Evolutionary conservation across 2,113 vertebrate species (phyloP), one percentile per base, ranked within the genome.

Genomic region (Vimba vimba): DNA sequence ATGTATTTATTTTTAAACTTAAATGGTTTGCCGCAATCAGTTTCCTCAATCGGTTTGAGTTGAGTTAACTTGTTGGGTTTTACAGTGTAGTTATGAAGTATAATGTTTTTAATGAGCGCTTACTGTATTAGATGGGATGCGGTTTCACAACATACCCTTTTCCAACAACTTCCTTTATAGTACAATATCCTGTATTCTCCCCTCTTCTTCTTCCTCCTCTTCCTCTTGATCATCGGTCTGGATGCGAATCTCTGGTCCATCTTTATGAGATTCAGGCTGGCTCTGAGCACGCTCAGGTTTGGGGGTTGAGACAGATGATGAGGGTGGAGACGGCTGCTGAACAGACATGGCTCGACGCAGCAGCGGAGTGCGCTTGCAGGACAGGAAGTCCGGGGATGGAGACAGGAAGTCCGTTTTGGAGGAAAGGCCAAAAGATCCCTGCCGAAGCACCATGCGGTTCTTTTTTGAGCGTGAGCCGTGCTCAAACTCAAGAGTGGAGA

Each of bases 211-310:
- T 15, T 83, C 82, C 10, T 80, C 62, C 25, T 87, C 85, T 3
- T 77, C 82, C 1, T 89, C 88, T n/a, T 82, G 62, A 60, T 87
- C 85, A 7, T 89, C 88, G 3, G 81, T 17, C 73, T 85, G 78
- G 12, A 89, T 89, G 64, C 83, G 85, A 75, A 89, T 89, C 87
- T 86, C 89, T 0, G 87, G 86, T 21, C 82, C 85, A 17, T 97
- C 96, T 89, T 95, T 95, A 88, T 96, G 95, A 0, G 95, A 96
- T 86, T 97, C 96, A 0, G 96, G 96, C 90, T 97, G 96, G 91
- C 96, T 97, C 93, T 97, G 96, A n/a, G 96, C 96, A 30, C 96
- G 93, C 91, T 97, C 96, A 0, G 96, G 96, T 89, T 97, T 97
- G 78, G 95, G 96, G 79, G 94, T 95, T 62, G 91, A 84, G 1